phyloP scores from a whole-genome alignment of 1,140 invertebrate genomes.

The silkworm (Bombyx mori) region ASM3026992v2 NC_085129.1:9563501-9564000 shows the following conservation, averaged over 20 bases:
- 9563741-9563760: constrained; percentile 36
- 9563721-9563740: constrained; percentile 41
- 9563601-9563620: constrained; percentile 14
- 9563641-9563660: constrained; percentile 15
- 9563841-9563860: not conserved
- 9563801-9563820: constrained; percentile 52
- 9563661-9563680: constrained; percentile 48
- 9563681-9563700: constrained; percentile 44
- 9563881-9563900: too few species aligned
- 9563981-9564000: too few species aligned
- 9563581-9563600: too few species aligned
- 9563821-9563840: constrained; percentile 49
- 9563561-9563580: too few species aligned
- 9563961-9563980: too few species aligned
- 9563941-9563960: too few species aligned
- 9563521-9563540: too few species aligned
- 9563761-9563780: constrained; percentile 48
- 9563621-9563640: not conserved
- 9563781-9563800: constrained; percentile 40
- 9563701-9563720: constrained; percentile 46
- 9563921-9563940: too few species aligned
- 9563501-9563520: too few species aligned
- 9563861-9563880: too few species aligned
- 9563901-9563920: too few species aligned
- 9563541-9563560: too few species aligned